Evolutionary conservation across 2,113 vertebrate genomes (phyloP).

Genomic region (Hiodon alosoides): DNA sequence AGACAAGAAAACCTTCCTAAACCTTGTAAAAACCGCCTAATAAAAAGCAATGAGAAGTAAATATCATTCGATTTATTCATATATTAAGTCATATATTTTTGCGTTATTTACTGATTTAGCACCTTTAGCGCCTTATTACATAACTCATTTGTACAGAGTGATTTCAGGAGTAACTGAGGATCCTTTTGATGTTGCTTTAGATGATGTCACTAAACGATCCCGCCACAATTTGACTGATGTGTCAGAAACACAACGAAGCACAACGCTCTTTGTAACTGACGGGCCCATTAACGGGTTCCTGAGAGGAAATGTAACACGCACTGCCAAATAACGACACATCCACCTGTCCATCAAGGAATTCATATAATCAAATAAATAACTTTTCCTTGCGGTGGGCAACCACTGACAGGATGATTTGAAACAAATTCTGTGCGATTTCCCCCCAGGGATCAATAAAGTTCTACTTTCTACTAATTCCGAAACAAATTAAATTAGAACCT

Average conservation of each 20-base stretch:
- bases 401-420: not conserved
- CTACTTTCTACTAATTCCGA: constrained; percentile 30
- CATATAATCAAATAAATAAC: constrained; percentile 44
- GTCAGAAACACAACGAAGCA: too few species aligned
- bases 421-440: not conserved
- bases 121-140: too few species aligned
- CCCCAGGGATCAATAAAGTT: too few species aligned
- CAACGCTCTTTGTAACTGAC: too few species aligned
- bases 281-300: not conserved
- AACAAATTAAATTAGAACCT: constrained; percentile 44
- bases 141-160: too few species aligned
- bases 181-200: too few species aligned
- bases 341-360: constrained; percentile 38
- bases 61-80: too few species aligned
- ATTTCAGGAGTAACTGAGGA: too few species aligned
- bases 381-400: constrained; percentile 33
- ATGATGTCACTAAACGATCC: too few species aligned
- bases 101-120: too few species aligned
- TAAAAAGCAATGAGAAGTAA: not conserved
- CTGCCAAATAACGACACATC: not conserved
- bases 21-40: not conserved
- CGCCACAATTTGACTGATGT: too few species aligned
- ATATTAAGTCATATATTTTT: too few species aligned
- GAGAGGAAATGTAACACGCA: not conserved
- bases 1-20: not conserved